A percentile compares a stretch with the other conserved stretches of the same genome.
Evolutionary conservation across 1,140 invertebrate genomes (phyloP).

Genomic region (Tyrophagus putrescentiae): DNA sequence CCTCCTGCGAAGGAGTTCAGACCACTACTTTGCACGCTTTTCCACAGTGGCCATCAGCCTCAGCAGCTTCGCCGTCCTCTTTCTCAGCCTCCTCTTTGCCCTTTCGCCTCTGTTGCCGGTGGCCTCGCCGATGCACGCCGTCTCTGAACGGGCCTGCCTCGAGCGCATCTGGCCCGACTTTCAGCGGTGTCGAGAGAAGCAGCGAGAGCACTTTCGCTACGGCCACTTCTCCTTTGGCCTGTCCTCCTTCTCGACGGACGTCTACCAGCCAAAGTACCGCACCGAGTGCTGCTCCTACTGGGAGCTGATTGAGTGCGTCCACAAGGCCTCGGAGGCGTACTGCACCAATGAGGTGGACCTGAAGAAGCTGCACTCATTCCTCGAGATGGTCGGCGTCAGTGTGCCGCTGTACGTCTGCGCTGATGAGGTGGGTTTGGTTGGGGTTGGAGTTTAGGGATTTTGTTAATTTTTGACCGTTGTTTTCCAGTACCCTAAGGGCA

Average conservation of each 20-base stretch:
- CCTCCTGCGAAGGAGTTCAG: too few relatives aligned
- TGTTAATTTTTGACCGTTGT: too few relatives aligned
- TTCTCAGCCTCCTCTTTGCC: too few relatives aligned
- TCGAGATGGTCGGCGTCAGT: neutral
- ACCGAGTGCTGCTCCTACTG: constrained; percentile 17
- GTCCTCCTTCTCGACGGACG: constrained; percentile 2
- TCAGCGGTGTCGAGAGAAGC: constrained; percentile 4
- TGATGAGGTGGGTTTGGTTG: too few relatives aligned
- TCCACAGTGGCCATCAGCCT: too few relatives aligned
- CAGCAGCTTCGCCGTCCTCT: too few relatives aligned
- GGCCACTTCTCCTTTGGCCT: constrained; percentile 3
- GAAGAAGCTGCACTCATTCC: neutral
- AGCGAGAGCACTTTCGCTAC: constrained; percentile 5
- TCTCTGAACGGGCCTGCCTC: neutral
- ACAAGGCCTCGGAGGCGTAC: neutral
- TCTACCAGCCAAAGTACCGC: constrained; percentile 13
- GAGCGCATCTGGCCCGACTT: constrained; percentile 11
- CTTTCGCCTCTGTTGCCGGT: too few relatives aligned
- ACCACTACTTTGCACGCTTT: too few relatives aligned
- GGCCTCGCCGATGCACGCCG: too few relatives aligned
- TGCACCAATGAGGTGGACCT: constrained; percentile 6
- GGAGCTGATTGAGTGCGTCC: constrained; percentile 15
- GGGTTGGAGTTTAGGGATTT: too few relatives aligned
- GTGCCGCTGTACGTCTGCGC: constrained; percentile 2
- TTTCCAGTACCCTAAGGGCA: constrained; percentile 15